Evolutionary conservation across 2,888 invertebrate genomes (phyloP).

Genomic region (Drosophila prostipennis): DNA sequence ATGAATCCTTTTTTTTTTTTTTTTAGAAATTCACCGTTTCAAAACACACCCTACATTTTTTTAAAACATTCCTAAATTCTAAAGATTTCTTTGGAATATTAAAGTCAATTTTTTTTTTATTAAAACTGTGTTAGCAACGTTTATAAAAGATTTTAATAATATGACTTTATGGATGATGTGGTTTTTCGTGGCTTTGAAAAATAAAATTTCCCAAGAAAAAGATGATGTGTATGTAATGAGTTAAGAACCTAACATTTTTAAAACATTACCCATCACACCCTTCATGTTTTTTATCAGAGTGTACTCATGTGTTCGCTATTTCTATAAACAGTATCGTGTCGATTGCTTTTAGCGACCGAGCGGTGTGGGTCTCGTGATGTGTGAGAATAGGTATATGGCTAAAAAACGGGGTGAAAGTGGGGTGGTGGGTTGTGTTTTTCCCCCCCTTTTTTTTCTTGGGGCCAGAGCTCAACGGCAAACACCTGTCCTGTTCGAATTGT

Average conservation of each 20-base stretch:
- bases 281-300: background rate
- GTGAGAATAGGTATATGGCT: slow-evolving; percentile 24
- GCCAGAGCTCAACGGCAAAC: slow-evolving; percentile 38
- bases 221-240: background rate
- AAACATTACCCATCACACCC: background rate
- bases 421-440: slow-evolving; percentile 2
- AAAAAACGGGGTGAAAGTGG: background rate
- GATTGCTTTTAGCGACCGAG: slow-evolving; percentile 28
- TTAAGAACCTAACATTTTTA: background rate
- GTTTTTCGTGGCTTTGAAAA: too few species aligned
- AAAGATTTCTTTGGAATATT: too few species aligned
- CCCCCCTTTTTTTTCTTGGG: slow-evolving; percentile 6
- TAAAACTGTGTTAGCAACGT: too few species aligned
- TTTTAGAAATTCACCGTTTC: too few species aligned
- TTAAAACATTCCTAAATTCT: too few species aligned
- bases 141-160: too few species aligned
- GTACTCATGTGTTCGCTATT: slow-evolving; percentile 14
- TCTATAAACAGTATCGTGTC: slow-evolving; percentile 37
- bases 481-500: slow-evolving; percentile 41
- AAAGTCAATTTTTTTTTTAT: too few species aligned
- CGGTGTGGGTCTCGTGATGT: slow-evolving; percentile 39
- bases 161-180: too few species aligned
- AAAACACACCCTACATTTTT: too few species aligned
- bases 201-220: background rate
- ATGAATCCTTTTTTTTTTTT: too few species aligned